Base-by-base conservation (phyloP, 2,113 vertebrate species). In the Axis porcinus region DNA sequence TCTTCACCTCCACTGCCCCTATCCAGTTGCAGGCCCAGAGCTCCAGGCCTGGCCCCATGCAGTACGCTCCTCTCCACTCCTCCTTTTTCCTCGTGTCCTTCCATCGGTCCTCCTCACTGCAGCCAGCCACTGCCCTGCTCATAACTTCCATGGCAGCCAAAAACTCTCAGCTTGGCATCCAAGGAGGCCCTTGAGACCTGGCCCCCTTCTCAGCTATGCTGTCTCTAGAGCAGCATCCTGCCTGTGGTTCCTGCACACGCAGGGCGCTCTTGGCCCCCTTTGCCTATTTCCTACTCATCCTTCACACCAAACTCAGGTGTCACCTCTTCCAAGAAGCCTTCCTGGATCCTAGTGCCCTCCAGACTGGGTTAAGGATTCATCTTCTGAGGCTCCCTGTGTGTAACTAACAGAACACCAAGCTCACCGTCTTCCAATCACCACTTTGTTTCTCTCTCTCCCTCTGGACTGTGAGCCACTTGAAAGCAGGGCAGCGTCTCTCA, bases 21-120 rank as follows among this genome's bases (percentile, higher is more conserved):
- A 23, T 16, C 0, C 36, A 1, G 55, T 33, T n/a, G 79, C 14
- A 0, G 0, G 23, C 8, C 0, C 15, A 17, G 0, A 5, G 81
- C 67, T 15, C 23, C 33, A 6, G 2, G 27, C 58, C 33, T 14
- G 67, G 36, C 28, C 43, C 78, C 55, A 12, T 0, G 12, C 0
- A 5, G 70, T 5, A 23, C 23, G 11, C 16, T 12, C 30, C 13
- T n/a, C 76, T 89, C 21, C 21, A 23, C 23, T 4, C 30, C n/a
- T 43, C 79, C 33, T 5, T 3, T n/a, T 47, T 67, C 33, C 78
- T 47, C 40, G 33, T 15, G n/a, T 27, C 17, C 33, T 52, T 36
- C 57, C 19, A 13, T 33, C 4, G 3, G 50, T 27, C 17, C n/a
- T 28, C 50, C n/a, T 15, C 0, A 55, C 36, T 95, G 64, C 95